These are phyloP conservation scores for Latrodectus elegans DNA, from an alignment of 2,888 invertebrate species.

Conservation along the genomic window DNA sequence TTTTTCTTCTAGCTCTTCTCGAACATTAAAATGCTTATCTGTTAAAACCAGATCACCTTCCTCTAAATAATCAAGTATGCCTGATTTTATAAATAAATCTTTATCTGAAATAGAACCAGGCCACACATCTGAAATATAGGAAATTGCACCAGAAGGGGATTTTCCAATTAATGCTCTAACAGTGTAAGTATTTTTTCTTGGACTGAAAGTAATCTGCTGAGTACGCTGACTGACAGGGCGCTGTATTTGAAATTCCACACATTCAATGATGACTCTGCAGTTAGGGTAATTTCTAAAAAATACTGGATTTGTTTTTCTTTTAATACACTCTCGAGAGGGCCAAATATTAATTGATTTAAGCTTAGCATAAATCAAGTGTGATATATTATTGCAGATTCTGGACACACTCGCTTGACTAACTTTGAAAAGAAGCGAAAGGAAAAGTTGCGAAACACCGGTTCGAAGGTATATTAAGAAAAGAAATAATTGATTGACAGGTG, in stretches of 20 bases:
- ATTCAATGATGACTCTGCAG: slow-evolving; percentile 21
- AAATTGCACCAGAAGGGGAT: slow-evolving; percentile 17
- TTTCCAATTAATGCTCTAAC: slow-evolving; percentile 16
- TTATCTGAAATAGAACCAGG: slow-evolving; percentile 25
- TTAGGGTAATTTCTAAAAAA: slow-evolving; percentile 8
- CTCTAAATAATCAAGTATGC: slow-evolving; percentile 12
- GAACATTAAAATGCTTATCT: slow-evolving; percentile 7
- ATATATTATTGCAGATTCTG: neutral
- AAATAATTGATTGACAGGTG: neutral
- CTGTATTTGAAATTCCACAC: slow-evolving; percentile 14
- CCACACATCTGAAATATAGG: slow-evolving; percentile 26
- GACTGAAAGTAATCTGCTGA: slow-evolving; percentile 17
- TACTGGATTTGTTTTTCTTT: neutral
- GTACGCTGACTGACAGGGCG: neutral
- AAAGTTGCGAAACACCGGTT: neutral
- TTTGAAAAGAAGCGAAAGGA: neutral
- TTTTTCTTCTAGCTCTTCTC: slow-evolving; percentile 5
- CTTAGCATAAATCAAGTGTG: neutral
- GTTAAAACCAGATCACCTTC: slow-evolving; percentile 11
- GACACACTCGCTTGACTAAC: neutral
- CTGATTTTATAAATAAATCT: neutral
- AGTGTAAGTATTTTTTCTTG: slow-evolving; percentile 8
- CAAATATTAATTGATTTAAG: slow-evolving; percentile 1
- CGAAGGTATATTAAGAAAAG: neutral
- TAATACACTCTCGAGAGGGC: neutral